Conservation (phyloP, 2,888 invertebrate species). For the Rotaria socialis region DNA sequence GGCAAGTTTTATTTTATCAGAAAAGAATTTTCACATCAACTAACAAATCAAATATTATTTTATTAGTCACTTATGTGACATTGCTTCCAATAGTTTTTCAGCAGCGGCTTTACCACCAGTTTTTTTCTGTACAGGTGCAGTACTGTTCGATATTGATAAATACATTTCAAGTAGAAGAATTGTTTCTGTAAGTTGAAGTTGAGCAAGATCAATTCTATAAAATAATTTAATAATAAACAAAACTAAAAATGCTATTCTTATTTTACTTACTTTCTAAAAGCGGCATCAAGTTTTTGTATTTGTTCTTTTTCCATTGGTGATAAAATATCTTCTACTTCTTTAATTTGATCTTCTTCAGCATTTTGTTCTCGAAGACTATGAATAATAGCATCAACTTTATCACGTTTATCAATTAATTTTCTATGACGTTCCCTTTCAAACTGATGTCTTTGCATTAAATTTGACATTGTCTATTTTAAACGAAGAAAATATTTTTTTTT, state of each 20-base stretch:
- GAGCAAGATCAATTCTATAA: conserved; percentile 27
- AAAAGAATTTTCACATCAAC: background rate
- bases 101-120: conserved; percentile 22
- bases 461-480: conserved; percentile 8
- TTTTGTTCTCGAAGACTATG: conserved; percentile 23
- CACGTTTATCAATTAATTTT: conserved; percentile 33
- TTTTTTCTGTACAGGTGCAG: background rate
- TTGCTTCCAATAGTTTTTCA: background rate
- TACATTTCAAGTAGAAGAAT: conserved; percentile 24
- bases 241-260: background rate
- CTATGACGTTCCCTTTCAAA: conserved; percentile 21
- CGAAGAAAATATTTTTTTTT: background rate
- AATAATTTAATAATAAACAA: background rate
- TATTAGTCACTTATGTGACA: background rate
- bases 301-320: conserved; percentile 22
- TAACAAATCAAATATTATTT: background rate
- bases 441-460: conserved; percentile 19
- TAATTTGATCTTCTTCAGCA: conserved; percentile 5
- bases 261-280: background rate
- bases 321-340: conserved; percentile 33
- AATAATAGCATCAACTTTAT: conserved; percentile 32
- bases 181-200: conserved; percentile 30
- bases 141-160: background rate
- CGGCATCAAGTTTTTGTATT: conserved; percentile 26
- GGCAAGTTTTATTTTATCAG: background rate